These are phyloP conservation scores for Pempheris klunzingeri DNA, from an alignment of 2,797 vertebrate genomes.

Conservation along the genomic window DNA sequence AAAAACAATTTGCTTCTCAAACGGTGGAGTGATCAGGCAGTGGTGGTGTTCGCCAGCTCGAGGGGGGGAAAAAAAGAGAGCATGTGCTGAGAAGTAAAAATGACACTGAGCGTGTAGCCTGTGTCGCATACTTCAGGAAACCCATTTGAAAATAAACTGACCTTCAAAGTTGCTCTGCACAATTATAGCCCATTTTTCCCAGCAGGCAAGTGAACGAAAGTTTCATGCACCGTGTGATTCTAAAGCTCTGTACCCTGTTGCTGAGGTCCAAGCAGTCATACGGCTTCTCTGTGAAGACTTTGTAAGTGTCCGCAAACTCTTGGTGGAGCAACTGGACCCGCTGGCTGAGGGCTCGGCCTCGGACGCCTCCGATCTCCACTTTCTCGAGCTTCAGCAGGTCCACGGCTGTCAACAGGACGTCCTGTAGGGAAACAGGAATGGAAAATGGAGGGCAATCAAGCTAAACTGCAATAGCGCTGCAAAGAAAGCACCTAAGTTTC, in stretches of 20 bases:
- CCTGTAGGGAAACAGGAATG: constrained; percentile 71
- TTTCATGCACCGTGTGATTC: not conserved
- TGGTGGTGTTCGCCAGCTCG: not conserved
- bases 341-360: constrained; percentile 88
- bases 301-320: constrained; percentile 88
- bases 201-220: not conserved
- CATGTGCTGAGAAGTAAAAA: constrained; percentile 21
- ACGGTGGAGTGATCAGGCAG: constrained; percentile 9
- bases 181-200: constrained; percentile 3
- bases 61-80: constrained; percentile 1
- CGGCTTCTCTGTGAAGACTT: constrained; percentile 84
- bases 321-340: constrained; percentile 86
- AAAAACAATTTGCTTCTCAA: constrained; percentile 48
- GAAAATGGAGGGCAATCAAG: not conserved
- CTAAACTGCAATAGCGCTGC: not conserved
- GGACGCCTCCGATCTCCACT: constrained; percentile 90
- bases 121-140: constrained; percentile 25
- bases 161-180: constrained; percentile 5
- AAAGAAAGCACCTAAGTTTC: not conserved
- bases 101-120: not conserved
- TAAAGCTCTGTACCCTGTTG: constrained; percentile 78
- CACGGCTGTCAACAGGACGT: constrained; percentile 85
- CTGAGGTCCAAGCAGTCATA: constrained; percentile 88
- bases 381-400: constrained; percentile 93
- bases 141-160: constrained; percentile 25